Evolutionary conservation across 2,113 vertebrate genomes (phyloP), one percentile per base, ranked within the genome.

Genomic region (Myrmecobius fasciatus): DNA sequence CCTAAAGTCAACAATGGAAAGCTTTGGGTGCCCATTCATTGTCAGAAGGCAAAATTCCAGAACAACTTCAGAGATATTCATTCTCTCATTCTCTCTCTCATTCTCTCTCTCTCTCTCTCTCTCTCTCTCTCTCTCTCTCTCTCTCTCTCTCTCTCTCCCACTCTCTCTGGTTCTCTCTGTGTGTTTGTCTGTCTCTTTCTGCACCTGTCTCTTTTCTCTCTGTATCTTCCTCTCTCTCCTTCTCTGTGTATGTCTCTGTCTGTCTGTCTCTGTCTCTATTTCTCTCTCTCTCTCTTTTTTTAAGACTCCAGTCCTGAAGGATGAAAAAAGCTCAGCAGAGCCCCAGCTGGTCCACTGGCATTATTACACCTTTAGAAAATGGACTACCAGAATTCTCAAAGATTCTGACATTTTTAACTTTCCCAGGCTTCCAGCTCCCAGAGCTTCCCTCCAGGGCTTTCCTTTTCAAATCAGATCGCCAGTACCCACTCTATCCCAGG

Each of bases 391-490:
- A 51, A 90, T 47, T 51, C 89, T 90, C 89, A 31, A 90, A 90
- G 89, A 90, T 90, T 90, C 89, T 90, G 89, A 90, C 46, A 90
- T 90, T 90, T 67, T 90, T 90, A 51, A 90, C 89, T 90, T 90
- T 51, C 89, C 89, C 89, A 90, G 47, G 89, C 47, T 90, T 49
- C 47, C 89, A 90, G 89, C 25, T 51, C 28, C 12, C 67, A 83
- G 17, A 43, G 67, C 67, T 83, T 83, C 67, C 67, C 67, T 83
- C n/a, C 17, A 43, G 6, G 67, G 67, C 67, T 83, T 83, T 83
- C 48, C 46, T 51, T 90, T 90, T 49, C 89, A 49, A 90, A 90
- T 51, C 46, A 49, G 89, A 2, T 54, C 43, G 17, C 60, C 60
- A 8, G 3, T 31, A 10, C 53, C 31, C 56, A 10, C 28, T 3